These are phyloP conservation scores for Notarius quadriscutis DNA, from an alignment of 2,113 vertebrate genomes.

Conservation along the genomic window DNA sequence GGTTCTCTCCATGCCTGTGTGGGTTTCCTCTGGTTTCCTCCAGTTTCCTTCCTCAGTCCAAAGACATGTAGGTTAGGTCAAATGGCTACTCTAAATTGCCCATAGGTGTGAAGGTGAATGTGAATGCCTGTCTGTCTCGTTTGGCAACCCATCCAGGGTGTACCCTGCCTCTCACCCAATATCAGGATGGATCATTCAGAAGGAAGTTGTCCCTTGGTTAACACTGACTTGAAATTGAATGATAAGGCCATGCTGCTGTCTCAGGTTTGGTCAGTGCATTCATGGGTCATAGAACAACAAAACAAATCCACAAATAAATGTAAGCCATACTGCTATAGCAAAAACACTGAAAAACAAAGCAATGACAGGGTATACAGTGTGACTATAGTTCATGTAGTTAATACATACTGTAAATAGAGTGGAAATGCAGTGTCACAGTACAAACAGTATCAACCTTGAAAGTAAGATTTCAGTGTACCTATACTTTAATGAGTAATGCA, in stretches of 20 bases:
- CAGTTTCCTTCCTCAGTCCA: too few relatives aligned
- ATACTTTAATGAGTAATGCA: neutral
- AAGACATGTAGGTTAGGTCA: too few relatives aligned
- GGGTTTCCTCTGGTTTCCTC: too few relatives aligned
- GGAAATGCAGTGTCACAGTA: neutral
- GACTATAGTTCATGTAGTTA: neutral
- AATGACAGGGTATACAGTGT: neutral
- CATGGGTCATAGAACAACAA: neutral
- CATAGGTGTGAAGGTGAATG: too few relatives aligned
- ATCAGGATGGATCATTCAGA: neutral
- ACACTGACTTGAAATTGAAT: neutral
- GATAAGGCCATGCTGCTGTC: neutral
- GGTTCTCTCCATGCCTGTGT: too few relatives aligned
- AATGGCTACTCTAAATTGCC: too few relatives aligned
- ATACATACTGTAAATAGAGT: neutral
- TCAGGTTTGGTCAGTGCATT: neutral
- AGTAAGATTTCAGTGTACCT: neutral
- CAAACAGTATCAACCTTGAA: neutral
- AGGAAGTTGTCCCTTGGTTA: too few relatives aligned
- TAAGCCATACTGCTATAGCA: neutral
- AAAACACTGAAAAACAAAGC: neutral
- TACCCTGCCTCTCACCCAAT: too few relatives aligned
- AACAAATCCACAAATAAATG: neutral
- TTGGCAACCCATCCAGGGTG: too few relatives aligned
- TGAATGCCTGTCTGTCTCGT: too few relatives aligned